Base-by-base conservation (phyloP, 2,888 invertebrate species). In the Sinodicranocentrus sp. region DNA sequence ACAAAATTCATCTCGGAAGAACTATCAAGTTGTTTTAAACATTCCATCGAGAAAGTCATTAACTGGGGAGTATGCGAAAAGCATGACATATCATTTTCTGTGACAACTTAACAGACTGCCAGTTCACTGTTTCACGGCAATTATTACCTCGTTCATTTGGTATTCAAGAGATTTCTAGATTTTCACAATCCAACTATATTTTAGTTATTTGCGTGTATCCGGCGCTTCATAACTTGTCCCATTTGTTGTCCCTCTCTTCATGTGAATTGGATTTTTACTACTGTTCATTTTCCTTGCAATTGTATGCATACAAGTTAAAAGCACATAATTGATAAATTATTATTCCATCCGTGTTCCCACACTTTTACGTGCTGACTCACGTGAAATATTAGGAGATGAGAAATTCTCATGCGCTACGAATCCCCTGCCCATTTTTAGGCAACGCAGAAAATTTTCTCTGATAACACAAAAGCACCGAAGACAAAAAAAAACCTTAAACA, bases 391-490 rank as follows among this genome's bases (percentile, higher is more conserved):
- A 65, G 48, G 23, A 13, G 13, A 59, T 59, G 59, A 19, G 57
- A 26, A 54, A 17, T 72, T 73, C 63, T 72, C 72, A 80, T 72
- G 80, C 80, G 80, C 63, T 68, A n/a, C 67, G 48, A 82, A 73
- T 72, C 19, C 33, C n/a, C 25, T 21, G n/a, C 43, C 80, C 80
- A 82, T 82, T 82, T 79, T 82, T 82, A 82, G 80, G 33, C 67
- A 73, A 68, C 48, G 72, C 39, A 61, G 72, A 63, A 52, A 79
- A 78, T 78, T 21, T 26, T 48, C 15, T 6, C 57, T 67, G 6
- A 17, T 33, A 43, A 43, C 15, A 39, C 21, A 65, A 65, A 65
- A 26, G n/a, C 8, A 61, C 2, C 26, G 26, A 21, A 25, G 17
- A 26, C 8, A 21, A 21, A 5, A 23, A 25, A 57, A 57, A 57